Conservation (phyloP, 2,888 invertebrate genomes). For the Napeogenes sylphis region DNA sequence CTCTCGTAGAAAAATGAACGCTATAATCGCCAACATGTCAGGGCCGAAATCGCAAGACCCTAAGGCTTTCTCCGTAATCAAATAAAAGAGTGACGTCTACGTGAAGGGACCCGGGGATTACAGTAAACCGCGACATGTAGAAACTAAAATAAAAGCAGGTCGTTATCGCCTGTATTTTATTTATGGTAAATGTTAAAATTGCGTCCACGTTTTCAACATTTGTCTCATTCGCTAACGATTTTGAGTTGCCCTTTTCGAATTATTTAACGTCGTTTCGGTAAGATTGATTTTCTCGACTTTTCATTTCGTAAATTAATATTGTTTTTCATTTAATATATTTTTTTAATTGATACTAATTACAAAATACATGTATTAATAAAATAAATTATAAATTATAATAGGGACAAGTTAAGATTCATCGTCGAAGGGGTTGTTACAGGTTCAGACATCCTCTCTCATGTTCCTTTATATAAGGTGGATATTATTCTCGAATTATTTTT, state of each 20-base stretch:
- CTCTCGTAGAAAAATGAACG: conserved; percentile 29
- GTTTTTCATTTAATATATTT: conserved; percentile 1
- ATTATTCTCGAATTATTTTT: conserved; percentile 32
- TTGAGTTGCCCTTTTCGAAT: conserved; percentile 8
- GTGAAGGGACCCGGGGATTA: conserved; percentile 33
- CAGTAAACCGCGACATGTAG: conserved; percentile 29
- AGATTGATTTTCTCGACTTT: background rate
- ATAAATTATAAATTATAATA: background rate
- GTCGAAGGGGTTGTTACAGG: background rate
- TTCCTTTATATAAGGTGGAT: conserved; percentile 29
- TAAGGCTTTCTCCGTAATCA: conserved; percentile 30
- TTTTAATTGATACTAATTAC: background rate
- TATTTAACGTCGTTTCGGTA: conserved; percentile 12
- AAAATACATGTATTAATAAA: background rate
- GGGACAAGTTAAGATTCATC: background rate
- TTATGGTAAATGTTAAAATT: conserved; percentile 26
- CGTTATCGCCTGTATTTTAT: conserved; percentile 24
- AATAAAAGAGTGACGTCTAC: conserved; percentile 32
- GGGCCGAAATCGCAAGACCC: conserved; percentile 24
- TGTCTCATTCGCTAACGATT: conserved; percentile 19
- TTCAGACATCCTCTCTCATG: background rate
- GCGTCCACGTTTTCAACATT: conserved; percentile 24
- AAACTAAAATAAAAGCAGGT: conserved; percentile 26
- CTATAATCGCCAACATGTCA: conserved; percentile 35
- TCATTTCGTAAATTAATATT: background rate